Evolutionary conservation across 1,140 invertebrate genomes (phyloP), one percentile per base, ranked within the genome.

Genomic region (Branchinecta lynchi): DNA sequence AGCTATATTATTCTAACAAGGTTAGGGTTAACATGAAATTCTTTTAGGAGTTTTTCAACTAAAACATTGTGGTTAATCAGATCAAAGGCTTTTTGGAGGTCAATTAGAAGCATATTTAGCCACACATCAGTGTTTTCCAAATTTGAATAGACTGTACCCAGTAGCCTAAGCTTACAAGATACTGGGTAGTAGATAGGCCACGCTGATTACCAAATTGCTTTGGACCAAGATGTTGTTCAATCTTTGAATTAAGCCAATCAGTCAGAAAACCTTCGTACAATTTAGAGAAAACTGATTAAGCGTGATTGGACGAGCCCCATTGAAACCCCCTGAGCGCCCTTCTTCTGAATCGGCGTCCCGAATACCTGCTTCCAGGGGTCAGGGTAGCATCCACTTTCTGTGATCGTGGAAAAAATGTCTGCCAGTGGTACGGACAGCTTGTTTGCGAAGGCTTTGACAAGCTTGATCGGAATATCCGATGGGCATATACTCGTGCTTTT

Each of bases 91-190:
- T 51, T 51, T 51, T 51, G 9, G 46, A 51, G 46, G 46, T 51
- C 46, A 9, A 51, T 51, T 51, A 51, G 46, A 51, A 51, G 46
- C n/a, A 51, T 9, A 51, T 51, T 51, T 51, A 51, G 46, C 46
- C 46, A 51, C 9, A 51, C 46, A 51, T 51, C 46, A 9, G 46
- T 9, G 46, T 51, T 51, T 51, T 51, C 46, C n/a, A 51, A 51
- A 51, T 51, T 51, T 51, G 9, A 9, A 51, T 51, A 51, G n/a
- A n/a, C n/a, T 51, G 46, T 51, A 51, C n/a, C 46, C 46, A 51
- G 46, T 51, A 51, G n/a, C n/a, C n/a, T n/a, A n/a, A 51, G 46
- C 46, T 51, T 51, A 51, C 46, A 51, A 51, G 46, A 51, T 51
- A 51, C 9, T 51, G 46, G n/a, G 46, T 51, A 51, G 46, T 51